Conservation (phyloP, 2,888 invertebrate genomes). For the Brachyptera risi region DNA sequence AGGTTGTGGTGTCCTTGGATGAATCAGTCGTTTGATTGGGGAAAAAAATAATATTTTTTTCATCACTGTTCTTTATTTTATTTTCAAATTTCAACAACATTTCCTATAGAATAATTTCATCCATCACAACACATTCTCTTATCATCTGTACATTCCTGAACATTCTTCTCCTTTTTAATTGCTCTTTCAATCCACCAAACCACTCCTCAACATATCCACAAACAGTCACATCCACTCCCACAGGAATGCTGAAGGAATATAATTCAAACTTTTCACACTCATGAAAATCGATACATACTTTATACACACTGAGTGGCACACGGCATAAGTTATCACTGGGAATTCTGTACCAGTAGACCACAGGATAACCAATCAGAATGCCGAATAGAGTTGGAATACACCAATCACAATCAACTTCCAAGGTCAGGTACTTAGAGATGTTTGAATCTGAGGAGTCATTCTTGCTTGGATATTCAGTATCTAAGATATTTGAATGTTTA, state of each 20-base stretch:
- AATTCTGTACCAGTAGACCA: conserved; percentile 40
- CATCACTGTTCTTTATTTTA: no score
- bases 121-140: background rate
- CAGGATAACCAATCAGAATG: conserved; percentile 40
- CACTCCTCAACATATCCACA: conserved; percentile 23
- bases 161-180: background rate
- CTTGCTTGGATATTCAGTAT: no score
- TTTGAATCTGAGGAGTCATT: background rate
- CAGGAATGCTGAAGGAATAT: conserved; percentile 36
- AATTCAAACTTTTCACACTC: conserved; percentile 25
- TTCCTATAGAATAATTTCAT: background rate
- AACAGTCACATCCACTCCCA: conserved; percentile 4
- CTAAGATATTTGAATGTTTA: no score
- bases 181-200: background rate
- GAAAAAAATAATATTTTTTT: no score
- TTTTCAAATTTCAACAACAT: no score
- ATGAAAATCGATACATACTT: conserved; percentile 28
- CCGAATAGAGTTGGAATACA: conserved; percentile 41
- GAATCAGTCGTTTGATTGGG: no score
- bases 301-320: conserved; percentile 29
- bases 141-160: background rate
- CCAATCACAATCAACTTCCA: conserved; percentile 32
- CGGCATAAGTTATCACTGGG: conserved; percentile 26
- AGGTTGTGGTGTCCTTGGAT: no score
- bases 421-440: background rate